Percentiles rank a stretch among this genome's conserved stretches.
Evolutionary conservation across 92 coral and sea anemone genomes (phyloP).

Genomic region (Blastomussa wellsi): DNA sequence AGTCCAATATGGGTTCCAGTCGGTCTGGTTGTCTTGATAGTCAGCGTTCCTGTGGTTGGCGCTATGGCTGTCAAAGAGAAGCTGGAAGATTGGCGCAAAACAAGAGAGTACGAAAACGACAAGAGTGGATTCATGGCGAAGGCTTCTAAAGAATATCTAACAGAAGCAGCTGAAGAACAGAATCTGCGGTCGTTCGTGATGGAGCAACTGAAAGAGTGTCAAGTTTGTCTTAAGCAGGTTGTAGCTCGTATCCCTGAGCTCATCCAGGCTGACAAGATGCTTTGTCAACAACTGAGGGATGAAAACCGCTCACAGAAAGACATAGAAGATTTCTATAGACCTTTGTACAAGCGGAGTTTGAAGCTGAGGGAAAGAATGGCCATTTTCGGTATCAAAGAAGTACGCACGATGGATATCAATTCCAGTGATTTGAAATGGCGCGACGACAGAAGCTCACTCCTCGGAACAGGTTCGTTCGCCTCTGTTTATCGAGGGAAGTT

Average conservation of each 20-base stretch:
- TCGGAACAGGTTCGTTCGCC: conserved; percentile 49
- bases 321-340: conserved; percentile 19
- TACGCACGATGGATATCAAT: conserved; percentile 14
- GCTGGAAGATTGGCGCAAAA: conserved; percentile 9
- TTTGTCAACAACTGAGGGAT: conserved; percentile 23
- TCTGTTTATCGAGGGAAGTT: conserved; percentile 52
- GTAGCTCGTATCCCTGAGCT: conserved; percentile 42
- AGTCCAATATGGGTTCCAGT: conserved; percentile 66
- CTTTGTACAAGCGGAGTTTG: conserved; percentile 22
- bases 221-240: conserved; percentile 17
- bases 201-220: conserved; percentile 31
- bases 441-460: conserved; percentile 21
- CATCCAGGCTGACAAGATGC: conserved; percentile 35
- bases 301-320: conserved; percentile 19
- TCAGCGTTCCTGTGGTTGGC: conserved; percentile 45
- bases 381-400: conserved; percentile 32
- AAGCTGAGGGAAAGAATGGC: conserved; percentile 2
- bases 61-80: conserved; percentile 24
- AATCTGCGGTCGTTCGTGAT: conserved; percentile 9
- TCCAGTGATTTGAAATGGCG: conserved; percentile 44
- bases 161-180: background rate
- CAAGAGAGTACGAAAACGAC: conserved; percentile 29
- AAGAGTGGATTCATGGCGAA: conserved; percentile 36
- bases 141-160: conserved; percentile 24
- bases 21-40: conserved; percentile 35